Conservation (phyloP, 1,140 invertebrate genomes). For the Globodera ellingtonae region DNA sequence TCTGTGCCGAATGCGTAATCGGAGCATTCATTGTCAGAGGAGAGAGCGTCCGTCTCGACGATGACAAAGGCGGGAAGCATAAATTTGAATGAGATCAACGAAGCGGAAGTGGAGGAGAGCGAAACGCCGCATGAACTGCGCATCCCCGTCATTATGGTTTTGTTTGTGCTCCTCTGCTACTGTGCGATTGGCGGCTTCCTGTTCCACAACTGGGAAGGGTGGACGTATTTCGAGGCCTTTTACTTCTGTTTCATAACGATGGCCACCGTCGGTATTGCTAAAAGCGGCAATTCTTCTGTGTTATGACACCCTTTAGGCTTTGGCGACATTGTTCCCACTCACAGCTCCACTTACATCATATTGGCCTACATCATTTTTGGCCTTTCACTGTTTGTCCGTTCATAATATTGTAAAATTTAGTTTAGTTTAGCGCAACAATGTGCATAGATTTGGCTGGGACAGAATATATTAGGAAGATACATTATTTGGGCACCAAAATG, state of each 20-base stretch:
- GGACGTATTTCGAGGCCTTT: slow-evolving; percentile 64
- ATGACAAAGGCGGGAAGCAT: slow-evolving; percentile 54
- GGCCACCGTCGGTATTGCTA: slow-evolving; percentile 59
- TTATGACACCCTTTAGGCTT: slow-evolving; percentile 45
- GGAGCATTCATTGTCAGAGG: background rate
- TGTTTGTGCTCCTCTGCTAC: slow-evolving; percentile 59
- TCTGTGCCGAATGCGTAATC: background rate
- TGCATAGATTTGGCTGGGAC: slow-evolving; percentile 64
- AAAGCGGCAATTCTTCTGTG: background rate
- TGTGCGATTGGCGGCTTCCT: slow-evolving; percentile 61
- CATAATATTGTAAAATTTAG: background rate
- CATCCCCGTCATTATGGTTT: slow-evolving; percentile 64
- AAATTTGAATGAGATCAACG: slow-evolving; percentile 60
- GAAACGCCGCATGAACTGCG: slow-evolving; percentile 36
- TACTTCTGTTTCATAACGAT: slow-evolving; percentile 66
- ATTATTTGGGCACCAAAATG: slow-evolving; percentile 65
- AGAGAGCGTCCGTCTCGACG: slow-evolving; percentile 1
- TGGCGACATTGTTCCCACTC: slow-evolving; percentile 63
- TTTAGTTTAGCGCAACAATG: slow-evolving; percentile 61
- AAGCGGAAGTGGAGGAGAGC: slow-evolving; percentile 47
- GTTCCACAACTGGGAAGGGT: slow-evolving; percentile 62
- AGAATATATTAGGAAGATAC: slow-evolving; percentile 63
- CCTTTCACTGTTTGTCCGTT: slow-evolving; percentile 54
- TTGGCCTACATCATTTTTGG: slow-evolving; percentile 65
- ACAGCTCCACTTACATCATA: slow-evolving; percentile 65